Evolutionary conservation across 2,888 invertebrate species (phyloP), one percentile per base, ranked within the genome.

Genomic region (Mythimna albipuncta): DNA sequence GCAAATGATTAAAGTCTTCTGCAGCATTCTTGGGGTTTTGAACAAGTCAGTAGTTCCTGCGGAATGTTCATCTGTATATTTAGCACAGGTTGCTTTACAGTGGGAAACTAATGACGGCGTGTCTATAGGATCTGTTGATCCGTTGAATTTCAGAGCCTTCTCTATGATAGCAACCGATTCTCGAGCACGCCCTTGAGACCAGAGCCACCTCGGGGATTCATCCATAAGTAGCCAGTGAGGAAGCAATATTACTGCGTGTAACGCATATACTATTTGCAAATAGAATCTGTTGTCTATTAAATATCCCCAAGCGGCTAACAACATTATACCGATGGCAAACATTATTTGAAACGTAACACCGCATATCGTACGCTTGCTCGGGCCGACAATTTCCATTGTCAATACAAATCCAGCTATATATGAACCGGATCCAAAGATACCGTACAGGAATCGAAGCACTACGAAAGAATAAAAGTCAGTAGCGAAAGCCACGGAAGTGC

Each of bases 191-290:
- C 98, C 98, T 89, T 98, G 98, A 9, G 98, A 97, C 98, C 98
- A 98, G 5, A 98, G 94, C 98, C 98, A 99, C 79, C 98, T 97
- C 0, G 98, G 98, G 47, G 98, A 98, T 93, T 99, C 98, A 86
- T 98, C 98, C 97, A 99, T 98, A 44, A 98, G 89, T 97, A 98
- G 97, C 97, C 98, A 98, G 91, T 98, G 98, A 21, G 97, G 98
- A 69, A 98, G 91, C 38, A 98, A 95, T 0, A 98, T 88, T 4
- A 96, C 93, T 65, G 98, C 97, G 89, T 98, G 98, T 66, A 98
- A 91, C 0, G 98, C 98, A 90, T 98, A 98, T 2, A 98, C 93
- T 10, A 98, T 96, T 95, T 98, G 98, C 59, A 98, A 96, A 89
- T 97, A 94, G 91, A 97, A 97, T 78, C 98, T 96, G 89, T 98